These are phyloP conservation scores for Daphoenositta chrysoptera DNA, from an alignment of 2,113 vertebrate species.

Conservation along the genomic window DNA sequence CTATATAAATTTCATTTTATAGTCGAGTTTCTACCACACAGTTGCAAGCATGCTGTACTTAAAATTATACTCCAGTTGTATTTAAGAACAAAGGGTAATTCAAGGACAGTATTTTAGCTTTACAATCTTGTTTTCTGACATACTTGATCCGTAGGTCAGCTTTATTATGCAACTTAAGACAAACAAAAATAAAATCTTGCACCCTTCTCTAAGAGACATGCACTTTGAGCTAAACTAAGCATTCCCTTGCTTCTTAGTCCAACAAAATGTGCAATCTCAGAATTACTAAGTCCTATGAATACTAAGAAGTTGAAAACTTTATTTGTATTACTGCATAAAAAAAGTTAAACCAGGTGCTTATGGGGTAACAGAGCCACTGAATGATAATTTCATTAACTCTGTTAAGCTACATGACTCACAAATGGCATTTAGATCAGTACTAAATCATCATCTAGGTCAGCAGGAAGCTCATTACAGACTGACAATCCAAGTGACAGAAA, in stretches of 20 bases:
- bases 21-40: neutral
- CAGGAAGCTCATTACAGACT: conserved; percentile 70
- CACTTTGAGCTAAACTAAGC: neutral
- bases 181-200: neutral
- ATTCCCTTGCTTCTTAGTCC: neutral
- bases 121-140: neutral
- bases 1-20: neutral
- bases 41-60: neutral
- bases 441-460: conserved; percentile 60
- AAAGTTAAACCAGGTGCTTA: neutral
- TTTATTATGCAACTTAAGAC: neutral
- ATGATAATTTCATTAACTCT: conserved; percentile 24
- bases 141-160: neutral
- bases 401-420: conserved; percentile 22
- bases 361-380: neutral
- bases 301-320: neutral
- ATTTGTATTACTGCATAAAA: neutral
- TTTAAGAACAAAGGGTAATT: neutral
- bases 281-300: neutral
- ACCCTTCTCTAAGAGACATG: neutral
- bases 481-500: conserved; percentile 68
- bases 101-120: neutral
- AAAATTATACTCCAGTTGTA: neutral
- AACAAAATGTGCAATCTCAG: neutral
- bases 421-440: conserved; percentile 41